Evolutionary conservation across 2,797 vertebrate species (phyloP).

Genomic region (Eleutherodactylus coqui): DNA sequence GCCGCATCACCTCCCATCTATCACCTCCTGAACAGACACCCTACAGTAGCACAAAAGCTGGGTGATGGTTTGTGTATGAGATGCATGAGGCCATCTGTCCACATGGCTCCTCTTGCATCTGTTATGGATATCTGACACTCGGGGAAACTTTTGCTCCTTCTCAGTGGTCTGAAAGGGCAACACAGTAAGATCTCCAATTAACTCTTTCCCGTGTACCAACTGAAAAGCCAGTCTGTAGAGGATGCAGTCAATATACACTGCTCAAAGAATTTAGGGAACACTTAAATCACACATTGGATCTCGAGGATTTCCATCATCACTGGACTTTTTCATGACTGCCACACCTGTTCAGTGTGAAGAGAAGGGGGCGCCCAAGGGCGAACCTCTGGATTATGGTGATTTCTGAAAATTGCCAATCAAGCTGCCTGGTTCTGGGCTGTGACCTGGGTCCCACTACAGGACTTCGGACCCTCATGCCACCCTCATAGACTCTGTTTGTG

Average conservation of each 20-base stretch:
- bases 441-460: too few relatives aligned
- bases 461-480: too few relatives aligned
- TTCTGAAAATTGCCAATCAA: too few relatives aligned
- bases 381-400: too few relatives aligned
- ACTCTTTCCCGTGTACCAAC: background rate
- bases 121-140: background rate
- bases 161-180: background rate
- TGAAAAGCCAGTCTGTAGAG: background rate
- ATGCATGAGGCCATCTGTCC: slow-evolving; percentile 46
- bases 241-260: background rate
- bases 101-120: slow-evolving; percentile 2
- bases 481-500: too few relatives aligned
- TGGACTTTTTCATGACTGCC: too few relatives aligned
- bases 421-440: too few relatives aligned
- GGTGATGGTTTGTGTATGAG: background rate
- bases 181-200: background rate
- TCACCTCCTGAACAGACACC: background rate
- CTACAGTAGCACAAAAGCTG: slow-evolving; percentile 28
- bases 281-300: too few relatives aligned
- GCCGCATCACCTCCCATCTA: background rate
- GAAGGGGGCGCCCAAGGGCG: too few relatives aligned
- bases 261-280: too few relatives aligned
- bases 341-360: too few relatives aligned
- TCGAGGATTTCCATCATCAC: too few relatives aligned
- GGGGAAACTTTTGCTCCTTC: background rate